Evolutionary conservation across 2,888 invertebrate genomes (phyloP).

Genomic region (Neria commutata): DNA sequence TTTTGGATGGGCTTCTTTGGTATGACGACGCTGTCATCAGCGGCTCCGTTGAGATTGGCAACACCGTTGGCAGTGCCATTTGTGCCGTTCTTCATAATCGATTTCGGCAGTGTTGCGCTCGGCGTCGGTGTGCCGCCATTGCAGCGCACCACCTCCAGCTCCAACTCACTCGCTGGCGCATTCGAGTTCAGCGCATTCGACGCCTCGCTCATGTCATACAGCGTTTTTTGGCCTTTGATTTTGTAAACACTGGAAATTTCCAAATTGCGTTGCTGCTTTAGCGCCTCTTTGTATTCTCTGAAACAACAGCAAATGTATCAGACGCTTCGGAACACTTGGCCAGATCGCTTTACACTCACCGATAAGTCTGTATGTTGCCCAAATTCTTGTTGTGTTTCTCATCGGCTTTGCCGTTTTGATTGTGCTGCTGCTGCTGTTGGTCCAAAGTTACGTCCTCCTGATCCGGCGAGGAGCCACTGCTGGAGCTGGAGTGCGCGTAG

Average conservation of each 20-base stretch:
- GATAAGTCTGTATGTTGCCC: slow-evolving; percentile 61
- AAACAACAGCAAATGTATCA: slow-evolving; percentile 42
- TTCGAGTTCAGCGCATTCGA: slow-evolving; percentile 30
- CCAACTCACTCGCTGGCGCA: slow-evolving; percentile 33
- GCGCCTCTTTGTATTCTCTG: slow-evolving; percentile 87
- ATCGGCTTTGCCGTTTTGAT: slow-evolving; percentile 40
- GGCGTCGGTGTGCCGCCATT: slow-evolving; percentile 31
- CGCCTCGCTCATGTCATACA: slow-evolving; percentile 37
- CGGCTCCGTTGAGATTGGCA: slow-evolving; percentile 34
- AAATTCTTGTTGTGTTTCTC: slow-evolving; percentile 57
- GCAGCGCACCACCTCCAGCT: slow-evolving; percentile 33
- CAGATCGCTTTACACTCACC: slow-evolving; percentile 41
- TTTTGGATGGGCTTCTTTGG: slow-evolving; percentile 75
- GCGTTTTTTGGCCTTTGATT: slow-evolving; percentile 63
- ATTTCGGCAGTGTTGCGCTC: slow-evolving; percentile 46
- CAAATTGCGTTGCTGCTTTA: slow-evolving; percentile 83
- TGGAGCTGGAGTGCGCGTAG: slow-evolving; percentile 53
- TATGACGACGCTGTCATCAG: slow-evolving; percentile 51
- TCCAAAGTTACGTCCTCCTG: slow-evolving; percentile 54
- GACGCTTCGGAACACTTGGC: background rate
- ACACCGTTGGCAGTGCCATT: slow-evolving; percentile 26
- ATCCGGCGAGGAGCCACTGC: slow-evolving; percentile 57
- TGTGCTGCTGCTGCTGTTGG: slow-evolving; percentile 43
- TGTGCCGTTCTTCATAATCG: slow-evolving; percentile 52
- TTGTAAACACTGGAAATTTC: slow-evolving; percentile 73